Percentiles rank a stretch among this genome's conserved stretches.
Conservation (phyloP, 1,140 invertebrate species). For the Caenorhabditis tropicalis region DNA sequence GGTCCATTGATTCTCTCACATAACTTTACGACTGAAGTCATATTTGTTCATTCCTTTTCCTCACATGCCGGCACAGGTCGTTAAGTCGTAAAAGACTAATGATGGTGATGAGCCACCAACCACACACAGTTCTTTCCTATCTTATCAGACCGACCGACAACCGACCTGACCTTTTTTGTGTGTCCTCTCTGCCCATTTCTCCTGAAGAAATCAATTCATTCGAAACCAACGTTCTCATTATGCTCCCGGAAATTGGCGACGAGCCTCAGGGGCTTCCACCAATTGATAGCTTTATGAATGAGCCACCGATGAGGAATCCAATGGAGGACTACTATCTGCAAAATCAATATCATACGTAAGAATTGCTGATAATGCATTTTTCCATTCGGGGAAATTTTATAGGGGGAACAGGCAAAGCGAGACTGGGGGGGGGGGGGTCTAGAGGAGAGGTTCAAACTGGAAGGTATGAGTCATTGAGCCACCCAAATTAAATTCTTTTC, state of each 20-base stretch:
- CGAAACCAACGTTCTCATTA: not conserved
- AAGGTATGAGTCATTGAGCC: no score
- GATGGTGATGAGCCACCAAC: slow-evolving; percentile 12
- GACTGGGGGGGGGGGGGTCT: not conserved
- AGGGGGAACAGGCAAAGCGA: not conserved
- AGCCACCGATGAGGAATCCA: not conserved
- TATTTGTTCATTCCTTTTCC: slow-evolving; percentile 13
- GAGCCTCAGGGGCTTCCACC: not conserved
- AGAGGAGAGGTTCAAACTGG: no score
- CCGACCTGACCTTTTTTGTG: no score
- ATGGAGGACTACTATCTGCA: not conserved
- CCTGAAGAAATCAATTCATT: not conserved
- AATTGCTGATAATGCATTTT: not conserved
- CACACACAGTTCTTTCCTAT: not conserved
- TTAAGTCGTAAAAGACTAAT: slow-evolving; percentile 2
- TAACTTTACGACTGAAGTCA: not conserved
- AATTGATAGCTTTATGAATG: not conserved
- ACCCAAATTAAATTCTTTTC: no score
- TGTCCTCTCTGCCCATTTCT: not conserved
- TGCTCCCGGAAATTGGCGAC: not conserved
- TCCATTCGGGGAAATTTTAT: no score
- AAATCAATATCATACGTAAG: not conserved
- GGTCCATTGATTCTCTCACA: not conserved
- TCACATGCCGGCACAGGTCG: not conserved
- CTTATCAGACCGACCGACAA: not conserved